Base-by-base conservation (phyloP, 2,888 invertebrate genomes). In the Physocephala rufipes region DNA sequence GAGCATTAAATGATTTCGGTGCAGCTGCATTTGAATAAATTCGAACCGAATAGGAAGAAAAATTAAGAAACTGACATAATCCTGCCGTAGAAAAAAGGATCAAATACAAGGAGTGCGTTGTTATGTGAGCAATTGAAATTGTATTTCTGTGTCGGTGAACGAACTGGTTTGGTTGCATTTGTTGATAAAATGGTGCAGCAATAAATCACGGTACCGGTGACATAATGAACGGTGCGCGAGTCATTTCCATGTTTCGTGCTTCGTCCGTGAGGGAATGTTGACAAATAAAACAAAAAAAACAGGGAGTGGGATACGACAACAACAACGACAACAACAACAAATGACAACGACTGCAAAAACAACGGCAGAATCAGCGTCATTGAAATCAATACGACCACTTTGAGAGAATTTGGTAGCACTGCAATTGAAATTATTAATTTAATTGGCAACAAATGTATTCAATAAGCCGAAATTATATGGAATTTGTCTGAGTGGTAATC, bases 381-480 rank as follows among this genome's bases (percentile, higher is more conserved):
- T 1, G 21, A n/a, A 5, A 15, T 21, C 43, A 59, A 5, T 21
- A 16, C 12, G 21, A 26, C 16, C 26, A 49, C 19, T 51, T 58
- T 26, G 16, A 21, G 58, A 43, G 19, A 67, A 55, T 67, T 59
- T 67, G 67, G 51, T 59, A 64, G 62, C 68, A 30, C 66, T 62
- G 67, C 55, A 47, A 76, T 80, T 78, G 81, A 80, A 81, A 81
- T 81, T 81, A 81, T 81, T 81, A 80, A 81, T 81, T 81, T 81
- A 81, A 81, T 81, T 80, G 79, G 79, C 79, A 79, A 76, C 79
- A 81, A 81, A 81, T 81, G 81, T 77, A 78, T 78, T 78, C 80
- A 81, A 81, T 81, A 81, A 81, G 81, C 80, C 79, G 80, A 81
- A 78, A 78, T 79, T 78, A 79, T 79, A 77, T 77, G 78, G 74